phyloP scores from a whole-genome alignment of 2,113 vertebrate species.

The Orthonyx spaldingii region DNA sequence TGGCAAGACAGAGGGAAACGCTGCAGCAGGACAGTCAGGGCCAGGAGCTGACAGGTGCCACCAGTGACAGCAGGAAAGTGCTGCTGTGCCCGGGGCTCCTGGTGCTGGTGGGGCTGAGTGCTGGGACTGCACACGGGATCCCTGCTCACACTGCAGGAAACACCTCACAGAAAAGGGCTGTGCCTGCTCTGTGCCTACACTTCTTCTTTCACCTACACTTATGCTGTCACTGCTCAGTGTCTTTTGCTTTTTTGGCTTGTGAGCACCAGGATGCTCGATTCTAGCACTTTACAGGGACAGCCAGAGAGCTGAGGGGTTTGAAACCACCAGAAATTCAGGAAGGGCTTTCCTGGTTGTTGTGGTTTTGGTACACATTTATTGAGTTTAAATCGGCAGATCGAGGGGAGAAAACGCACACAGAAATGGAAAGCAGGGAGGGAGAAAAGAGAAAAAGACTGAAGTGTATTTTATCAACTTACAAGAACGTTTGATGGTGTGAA shows the following conservation, averaged over 20 bases:
- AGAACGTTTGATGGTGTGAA: background rate
- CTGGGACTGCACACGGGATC: background rate
- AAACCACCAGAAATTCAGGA: background rate
- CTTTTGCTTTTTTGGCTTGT: background rate
- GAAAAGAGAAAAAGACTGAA: background rate
- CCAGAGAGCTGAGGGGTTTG: background rate
- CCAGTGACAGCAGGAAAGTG: accelerated
- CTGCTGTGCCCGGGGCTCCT: background rate
- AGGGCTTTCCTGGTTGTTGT: background rate
- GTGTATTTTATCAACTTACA: background rate
- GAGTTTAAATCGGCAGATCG: background rate
- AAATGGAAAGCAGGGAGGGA: background rate
- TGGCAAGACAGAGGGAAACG: background rate
- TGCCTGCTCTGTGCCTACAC: background rate
- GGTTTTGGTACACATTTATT: background rate
- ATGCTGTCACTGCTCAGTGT: background rate
- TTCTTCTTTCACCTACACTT: accelerated
- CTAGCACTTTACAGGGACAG: background rate
- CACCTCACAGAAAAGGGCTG: accelerated
- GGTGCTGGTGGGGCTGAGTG: background rate
- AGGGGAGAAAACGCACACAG: background rate
- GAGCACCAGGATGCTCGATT: background rate
- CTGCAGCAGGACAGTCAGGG: background rate
- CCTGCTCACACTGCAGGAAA: background rate
- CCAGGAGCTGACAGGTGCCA: background rate